Evolutionary conservation across 2,113 vertebrate species (phyloP).

Genomic region (Eretmochelys imbricata): DNA sequence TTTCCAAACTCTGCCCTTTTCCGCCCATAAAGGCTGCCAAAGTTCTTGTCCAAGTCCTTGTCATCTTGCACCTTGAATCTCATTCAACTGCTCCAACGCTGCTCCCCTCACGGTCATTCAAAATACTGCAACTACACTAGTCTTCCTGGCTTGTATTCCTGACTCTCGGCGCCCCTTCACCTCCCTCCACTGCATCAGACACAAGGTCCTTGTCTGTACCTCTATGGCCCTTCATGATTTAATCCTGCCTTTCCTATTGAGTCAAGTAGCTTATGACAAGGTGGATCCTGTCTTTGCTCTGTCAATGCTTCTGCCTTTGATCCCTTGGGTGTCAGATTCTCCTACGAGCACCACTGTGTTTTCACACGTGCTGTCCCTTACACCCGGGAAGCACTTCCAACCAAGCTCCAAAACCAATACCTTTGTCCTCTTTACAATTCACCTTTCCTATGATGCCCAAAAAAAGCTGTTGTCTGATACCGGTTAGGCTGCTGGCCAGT

Average conservation of each 20-base stretch:
- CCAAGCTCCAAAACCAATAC: not conserved
- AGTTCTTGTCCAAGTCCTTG: not conserved
- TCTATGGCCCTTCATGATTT: not conserved
- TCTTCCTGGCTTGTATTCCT: not conserved
- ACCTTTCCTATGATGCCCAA: not conserved
- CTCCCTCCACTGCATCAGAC: not conserved
- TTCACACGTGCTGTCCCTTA: not conserved
- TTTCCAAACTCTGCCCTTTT: not conserved
- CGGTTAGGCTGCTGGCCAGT: not conserved
- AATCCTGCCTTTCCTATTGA: not conserved
- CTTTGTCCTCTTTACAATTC: not conserved
- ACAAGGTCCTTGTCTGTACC: not conserved
- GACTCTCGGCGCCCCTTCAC: not conserved
- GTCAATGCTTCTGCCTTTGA: not conserved
- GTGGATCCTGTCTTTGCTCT: not conserved
- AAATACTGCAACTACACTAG: not conserved
- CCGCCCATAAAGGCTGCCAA: not conserved
- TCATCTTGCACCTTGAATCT: not conserved
- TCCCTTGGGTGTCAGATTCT: accelerated
- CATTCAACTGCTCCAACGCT: not conserved
- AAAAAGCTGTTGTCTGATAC: accelerated
- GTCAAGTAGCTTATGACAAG: not conserved
- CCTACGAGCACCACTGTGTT: not conserved
- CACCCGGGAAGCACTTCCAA: not conserved
- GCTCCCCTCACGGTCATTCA: not conserved